A percentile compares a stretch with the other conserved stretches of the same genome.
Conservation (phyloP, 2,888 invertebrate genomes). For the Falcaria lacertinaria region DNA sequence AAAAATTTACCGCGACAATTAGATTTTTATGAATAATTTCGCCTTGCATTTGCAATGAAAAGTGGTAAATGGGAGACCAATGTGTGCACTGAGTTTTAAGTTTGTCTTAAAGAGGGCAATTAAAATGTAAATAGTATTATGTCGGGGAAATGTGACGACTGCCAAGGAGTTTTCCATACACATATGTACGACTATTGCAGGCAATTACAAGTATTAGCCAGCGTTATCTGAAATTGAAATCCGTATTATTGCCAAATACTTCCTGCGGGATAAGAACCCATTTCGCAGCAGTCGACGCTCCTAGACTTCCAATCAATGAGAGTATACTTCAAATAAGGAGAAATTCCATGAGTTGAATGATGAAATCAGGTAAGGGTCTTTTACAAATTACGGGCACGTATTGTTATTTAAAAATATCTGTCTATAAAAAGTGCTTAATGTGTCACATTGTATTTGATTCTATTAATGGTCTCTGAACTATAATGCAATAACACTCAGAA, state of each 20-base stretch:
- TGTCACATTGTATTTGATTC: no score
- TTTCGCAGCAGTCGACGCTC: conserved; percentile 11
- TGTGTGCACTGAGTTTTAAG: no score
- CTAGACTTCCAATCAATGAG: not conserved
- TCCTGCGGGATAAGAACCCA: conserved; percentile 25
- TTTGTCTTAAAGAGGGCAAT: not conserved
- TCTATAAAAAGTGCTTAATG: no score
- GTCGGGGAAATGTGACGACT: conserved; percentile 6
- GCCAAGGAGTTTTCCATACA: conserved; percentile 21
- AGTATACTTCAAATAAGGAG: not conserved
- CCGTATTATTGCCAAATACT: conserved; percentile 53
- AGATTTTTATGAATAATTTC: not conserved
- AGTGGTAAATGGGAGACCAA: not conserved
- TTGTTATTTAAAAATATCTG: no score
- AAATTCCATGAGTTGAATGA: not conserved
- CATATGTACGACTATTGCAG: conserved; percentile 32
- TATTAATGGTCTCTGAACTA: no score
- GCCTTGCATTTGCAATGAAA: not conserved
- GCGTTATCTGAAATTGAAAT: conserved; percentile 62
- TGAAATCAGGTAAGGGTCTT: conserved; percentile 33
- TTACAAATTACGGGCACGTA: no score
- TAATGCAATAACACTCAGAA: no score
- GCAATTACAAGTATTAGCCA: conserved; percentile 52
- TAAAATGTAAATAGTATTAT: conserved; percentile 1
- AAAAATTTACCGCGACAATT: no score